Conservation (phyloP, 2,113 vertebrate genomes). For the Amblyornis subalaris region DNA sequence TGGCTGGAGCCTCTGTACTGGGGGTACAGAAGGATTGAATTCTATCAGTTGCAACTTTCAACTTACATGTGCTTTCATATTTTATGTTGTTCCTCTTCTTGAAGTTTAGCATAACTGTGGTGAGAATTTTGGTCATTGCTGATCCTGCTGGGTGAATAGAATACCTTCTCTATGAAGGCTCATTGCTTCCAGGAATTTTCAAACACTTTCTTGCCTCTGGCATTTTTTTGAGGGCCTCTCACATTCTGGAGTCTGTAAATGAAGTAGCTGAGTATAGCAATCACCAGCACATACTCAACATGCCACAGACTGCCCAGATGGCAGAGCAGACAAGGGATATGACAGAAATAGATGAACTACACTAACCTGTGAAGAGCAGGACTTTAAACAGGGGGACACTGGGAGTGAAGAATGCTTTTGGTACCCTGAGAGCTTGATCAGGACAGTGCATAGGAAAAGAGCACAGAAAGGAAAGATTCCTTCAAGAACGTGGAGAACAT, state of each 20-base stretch:
- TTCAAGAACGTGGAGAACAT: not conserved
- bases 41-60: not conserved
- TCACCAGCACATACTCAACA: not conserved
- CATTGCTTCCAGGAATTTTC: not conserved
- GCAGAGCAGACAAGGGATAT: not conserved
- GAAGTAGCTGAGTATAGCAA: constrained; percentile 22
- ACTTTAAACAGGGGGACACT: not conserved
- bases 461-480: not conserved
- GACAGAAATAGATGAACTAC: not conserved
- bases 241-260: constrained; percentile 51
- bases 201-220: not conserved
- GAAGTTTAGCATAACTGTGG: not conserved
- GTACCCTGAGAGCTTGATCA: not conserved
- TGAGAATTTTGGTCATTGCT: not conserved
- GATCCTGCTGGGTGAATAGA: not conserved
- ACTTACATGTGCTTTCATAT: not conserved
- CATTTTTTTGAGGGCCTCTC: constrained; percentile 13
- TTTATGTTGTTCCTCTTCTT: not conserved
- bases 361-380: not conserved
- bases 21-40: not conserved
- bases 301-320: not conserved
- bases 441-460: not conserved
- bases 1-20: not conserved
- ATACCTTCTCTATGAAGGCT: not conserved
- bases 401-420: not conserved